A percentile compares a stretch with the other conserved stretches of the same genome.
Conservation (phyloP, 2,113 vertebrate species). For the Conger conger region DNA sequence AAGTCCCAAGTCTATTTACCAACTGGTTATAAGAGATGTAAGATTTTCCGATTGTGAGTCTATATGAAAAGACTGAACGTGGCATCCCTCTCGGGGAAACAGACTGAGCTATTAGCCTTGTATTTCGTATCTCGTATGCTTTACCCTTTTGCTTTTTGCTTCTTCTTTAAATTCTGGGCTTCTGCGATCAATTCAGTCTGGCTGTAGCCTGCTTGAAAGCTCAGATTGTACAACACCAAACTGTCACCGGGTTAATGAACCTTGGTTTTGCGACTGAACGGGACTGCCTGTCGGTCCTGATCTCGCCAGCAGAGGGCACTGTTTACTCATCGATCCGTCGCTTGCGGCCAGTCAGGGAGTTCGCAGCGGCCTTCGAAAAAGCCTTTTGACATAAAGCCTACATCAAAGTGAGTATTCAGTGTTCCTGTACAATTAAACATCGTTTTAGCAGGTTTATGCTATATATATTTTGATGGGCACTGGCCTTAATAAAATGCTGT, state of each 20-base stretch:
- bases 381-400: neutral
- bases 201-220: neutral
- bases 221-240: neutral
- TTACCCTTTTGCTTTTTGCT: no score
- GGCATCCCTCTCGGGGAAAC: no score
- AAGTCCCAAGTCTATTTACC: no score
- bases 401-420: no score
- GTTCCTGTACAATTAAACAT: neutral
- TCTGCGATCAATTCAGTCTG: no score
- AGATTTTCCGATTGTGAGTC: neutral
- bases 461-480: neutral
- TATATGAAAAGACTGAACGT: no score
- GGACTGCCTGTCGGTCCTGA: neutral
- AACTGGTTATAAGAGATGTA: neutral
- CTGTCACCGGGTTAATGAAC: neutral
- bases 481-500: neutral
- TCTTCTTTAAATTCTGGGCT: no score
- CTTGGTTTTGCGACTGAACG: neutral
- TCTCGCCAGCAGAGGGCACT: conserved; percentile 46
- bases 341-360: no score
- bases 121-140: no score
- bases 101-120: no score
- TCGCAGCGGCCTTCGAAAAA: neutral
- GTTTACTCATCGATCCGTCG: conserved; percentile 35
- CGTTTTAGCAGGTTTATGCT: neutral